Evolutionary conservation across 2,113 vertebrate genomes (phyloP).

Genomic region (Delphinus delphis): DNA sequence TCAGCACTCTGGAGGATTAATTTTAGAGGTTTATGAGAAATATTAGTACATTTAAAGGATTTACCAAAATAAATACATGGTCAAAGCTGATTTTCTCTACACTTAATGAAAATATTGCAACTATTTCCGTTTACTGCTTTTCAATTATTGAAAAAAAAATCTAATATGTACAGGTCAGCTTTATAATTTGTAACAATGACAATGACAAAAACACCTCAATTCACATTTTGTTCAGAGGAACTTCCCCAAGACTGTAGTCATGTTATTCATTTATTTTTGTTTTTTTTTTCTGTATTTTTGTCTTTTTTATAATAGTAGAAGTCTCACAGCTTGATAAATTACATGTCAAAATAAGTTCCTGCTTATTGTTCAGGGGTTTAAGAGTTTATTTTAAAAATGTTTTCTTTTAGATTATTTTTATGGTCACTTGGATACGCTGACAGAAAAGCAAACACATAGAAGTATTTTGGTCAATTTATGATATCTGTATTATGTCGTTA

Average conservation of each 20-base stretch:
- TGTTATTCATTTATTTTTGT: slow-evolving; percentile 68
- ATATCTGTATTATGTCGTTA: slow-evolving; percentile 59
- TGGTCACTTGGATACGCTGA: slow-evolving; percentile 46
- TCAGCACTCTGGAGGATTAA: slow-evolving; percentile 21
- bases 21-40: slow-evolving; percentile 53
- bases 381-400: slow-evolving; percentile 71
- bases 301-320: slow-evolving; percentile 67
- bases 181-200: not conserved
- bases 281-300: slow-evolving; percentile 68
- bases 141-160: not conserved
- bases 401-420: slow-evolving; percentile 49
- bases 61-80: slow-evolving; percentile 61
- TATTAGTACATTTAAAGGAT: slow-evolving; percentile 57
- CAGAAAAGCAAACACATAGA: slow-evolving; percentile 53
- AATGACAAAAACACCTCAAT: not conserved
- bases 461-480: slow-evolving; percentile 62
- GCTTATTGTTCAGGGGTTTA: slow-evolving; percentile 71
- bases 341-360: slow-evolving; percentile 66
- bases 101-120: slow-evolving; percentile 36
- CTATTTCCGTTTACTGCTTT: not conserved
- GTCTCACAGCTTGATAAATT: slow-evolving; percentile 77
- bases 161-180: not conserved
- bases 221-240: not conserved
- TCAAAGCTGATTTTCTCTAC: slow-evolving; percentile 51
- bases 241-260: slow-evolving; percentile 47